These are phyloP conservation scores for Sturmia bella DNA, from an alignment of 2,888 invertebrate genomes.

Conservation along the genomic window DNA sequence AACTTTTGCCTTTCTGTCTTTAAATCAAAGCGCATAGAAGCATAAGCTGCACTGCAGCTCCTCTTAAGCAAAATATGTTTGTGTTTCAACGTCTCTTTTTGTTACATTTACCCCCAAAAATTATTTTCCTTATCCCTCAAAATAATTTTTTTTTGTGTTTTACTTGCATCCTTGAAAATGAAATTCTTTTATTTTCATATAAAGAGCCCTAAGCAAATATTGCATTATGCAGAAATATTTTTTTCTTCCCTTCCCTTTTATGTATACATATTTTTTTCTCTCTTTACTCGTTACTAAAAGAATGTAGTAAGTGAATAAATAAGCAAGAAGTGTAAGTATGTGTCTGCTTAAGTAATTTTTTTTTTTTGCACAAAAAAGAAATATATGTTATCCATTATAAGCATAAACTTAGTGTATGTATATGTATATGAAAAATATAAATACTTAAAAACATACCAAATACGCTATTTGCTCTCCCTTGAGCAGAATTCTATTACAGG, in stretches of 20 bases:
- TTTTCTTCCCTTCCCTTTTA: neutral
- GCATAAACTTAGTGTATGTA: conserved; percentile 65
- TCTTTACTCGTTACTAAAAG: conserved; percentile 32
- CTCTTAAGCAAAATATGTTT: neutral
- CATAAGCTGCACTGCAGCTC: neutral
- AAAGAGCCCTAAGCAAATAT: conserved; percentile 71
- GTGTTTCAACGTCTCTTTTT: conserved; percentile 34
- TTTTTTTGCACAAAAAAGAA: conserved; percentile 51
- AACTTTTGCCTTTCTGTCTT: neutral
- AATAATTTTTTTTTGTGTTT: conserved; percentile 44
- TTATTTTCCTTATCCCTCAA: conserved; percentile 54
- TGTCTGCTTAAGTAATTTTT: conserved; percentile 53
- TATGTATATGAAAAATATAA: conserved; percentile 9
- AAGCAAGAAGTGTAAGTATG: conserved; percentile 44
- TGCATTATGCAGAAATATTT: conserved; percentile 69
- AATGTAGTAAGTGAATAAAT: conserved; percentile 55
- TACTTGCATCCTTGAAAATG: conserved; percentile 64
- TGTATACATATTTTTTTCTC: conserved; percentile 22
- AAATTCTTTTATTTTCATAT: conserved; percentile 60
- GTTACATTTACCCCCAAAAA: conserved; percentile 43
- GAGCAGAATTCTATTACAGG: conserved; percentile 18
- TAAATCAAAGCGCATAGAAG: neutral
- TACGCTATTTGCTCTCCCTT: conserved; percentile 9
- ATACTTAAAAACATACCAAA: conserved; percentile 20
- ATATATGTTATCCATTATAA: conserved; percentile 70